Base-by-base conservation (phyloP, 2,888 invertebrate genomes). In the Coelopa pilipes region DNA sequence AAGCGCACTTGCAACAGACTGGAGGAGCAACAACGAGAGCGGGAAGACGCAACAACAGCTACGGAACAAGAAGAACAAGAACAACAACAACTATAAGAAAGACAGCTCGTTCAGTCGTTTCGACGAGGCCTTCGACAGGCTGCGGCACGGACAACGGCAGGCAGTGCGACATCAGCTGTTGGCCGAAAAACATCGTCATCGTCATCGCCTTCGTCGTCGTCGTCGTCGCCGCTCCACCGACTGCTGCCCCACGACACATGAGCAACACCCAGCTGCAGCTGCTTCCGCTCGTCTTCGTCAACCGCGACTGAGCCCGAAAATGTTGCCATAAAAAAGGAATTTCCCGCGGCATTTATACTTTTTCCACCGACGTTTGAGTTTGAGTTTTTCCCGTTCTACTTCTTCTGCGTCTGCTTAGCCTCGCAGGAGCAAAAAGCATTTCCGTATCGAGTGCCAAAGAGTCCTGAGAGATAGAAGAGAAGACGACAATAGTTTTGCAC, bases 291-390 rank as follows among this genome's bases (percentile, higher is more conserved):
- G 7, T 34, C 34, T 4, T 34, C 34, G 34, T 34, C 34, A 34
- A 50, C 46, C 50, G 49, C 59, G 63, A 75, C 60, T 60, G 72
- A 72, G 65, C 67, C 62, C 57, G 70, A 78, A 76, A 73, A 78
- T 78, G 78, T 77, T 77, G 76, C 78, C 78, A 77, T 78, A 78
- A 78, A 70, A 70, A 53, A 49, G 3, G 50, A 70, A 50, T 47
- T 71, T 73, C 71, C 53, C 65, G 17, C 49, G 71, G 24, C n/a
- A 49, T 60, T 71, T 69, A 34, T 49, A 50, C 66, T 60, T 57
- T 34, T 34, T 62, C 65, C 66, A n/a, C n/a, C n/a, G 59, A 53
- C 57, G 72, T 73, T 78, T 73, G 34, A 34, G 34, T 34, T 34
- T 34, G 62, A 65, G 70, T 73, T 63, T 57, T 75, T 74, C 67